Conservation (phyloP, 2,888 invertebrate species). For the Thecocarcelia acutangulata region DNA sequence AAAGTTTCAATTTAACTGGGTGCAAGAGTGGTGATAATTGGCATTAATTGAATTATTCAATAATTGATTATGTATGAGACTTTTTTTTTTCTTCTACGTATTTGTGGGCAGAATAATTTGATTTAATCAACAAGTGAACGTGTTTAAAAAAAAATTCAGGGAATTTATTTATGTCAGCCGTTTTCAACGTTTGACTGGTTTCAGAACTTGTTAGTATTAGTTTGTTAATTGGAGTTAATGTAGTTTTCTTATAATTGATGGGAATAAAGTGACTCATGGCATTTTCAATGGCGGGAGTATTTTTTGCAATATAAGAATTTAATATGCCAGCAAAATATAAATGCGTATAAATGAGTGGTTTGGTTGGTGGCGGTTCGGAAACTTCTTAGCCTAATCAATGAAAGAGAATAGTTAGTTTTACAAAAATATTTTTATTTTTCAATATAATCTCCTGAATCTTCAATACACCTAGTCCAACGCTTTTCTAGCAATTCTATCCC, state of each 20-base stretch:
- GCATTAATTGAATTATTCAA: constrained; percentile 67
- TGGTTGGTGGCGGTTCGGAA: too few relatives aligned
- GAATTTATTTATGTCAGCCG: constrained; percentile 36
- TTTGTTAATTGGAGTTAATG: constrained; percentile 30
- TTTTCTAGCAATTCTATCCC: too few relatives aligned
- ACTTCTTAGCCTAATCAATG: too few relatives aligned
- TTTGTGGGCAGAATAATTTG: constrained; percentile 45
- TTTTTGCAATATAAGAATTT: neutral
- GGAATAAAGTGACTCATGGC: constrained; percentile 1
- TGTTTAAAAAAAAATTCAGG: constrained; percentile 30
- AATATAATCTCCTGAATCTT: too few relatives aligned
- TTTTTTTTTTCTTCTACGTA: neutral
- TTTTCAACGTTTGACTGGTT: constrained; percentile 22
- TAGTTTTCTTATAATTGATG: neutral
- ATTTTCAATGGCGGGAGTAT: constrained; percentile 10
- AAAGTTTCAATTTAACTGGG: constrained; percentile 35
- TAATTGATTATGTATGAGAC: constrained; percentile 59
- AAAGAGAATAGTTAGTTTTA: too few relatives aligned
- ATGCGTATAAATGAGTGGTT: too few relatives aligned
- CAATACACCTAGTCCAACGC: too few relatives aligned
- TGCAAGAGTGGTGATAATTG: constrained; percentile 62
- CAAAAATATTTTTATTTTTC: too few relatives aligned
- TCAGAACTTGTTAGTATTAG: constrained; percentile 21
- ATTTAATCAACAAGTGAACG: constrained; percentile 18
- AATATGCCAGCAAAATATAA: too few relatives aligned